Conservation (phyloP, 1,140 invertebrate species). For the Zaprionus gabonicus region DNA sequence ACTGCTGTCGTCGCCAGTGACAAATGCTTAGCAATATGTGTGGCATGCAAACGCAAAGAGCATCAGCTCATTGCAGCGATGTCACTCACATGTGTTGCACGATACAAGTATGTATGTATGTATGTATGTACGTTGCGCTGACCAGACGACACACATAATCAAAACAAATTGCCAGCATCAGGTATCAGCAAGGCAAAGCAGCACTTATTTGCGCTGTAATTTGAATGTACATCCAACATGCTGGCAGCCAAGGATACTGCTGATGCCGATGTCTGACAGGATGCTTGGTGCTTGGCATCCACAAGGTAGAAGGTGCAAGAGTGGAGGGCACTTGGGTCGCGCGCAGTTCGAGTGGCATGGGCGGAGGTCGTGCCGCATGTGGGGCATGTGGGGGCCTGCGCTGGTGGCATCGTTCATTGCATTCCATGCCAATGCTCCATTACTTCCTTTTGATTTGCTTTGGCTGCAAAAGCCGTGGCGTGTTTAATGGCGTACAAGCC, state of each 20-base stretch:
- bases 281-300: background rate
- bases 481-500: slow-evolving; percentile 59
- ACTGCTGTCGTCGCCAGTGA: no score
- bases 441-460: slow-evolving; percentile 82
- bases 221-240: background rate
- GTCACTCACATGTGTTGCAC: no score
- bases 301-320: background rate
- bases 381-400: background rate
- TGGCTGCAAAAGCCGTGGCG: slow-evolving; percentile 68
- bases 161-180: slow-evolving; percentile 4
- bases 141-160: background rate
- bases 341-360: background rate
- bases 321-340: background rate
- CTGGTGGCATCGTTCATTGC: slow-evolving; percentile 11
- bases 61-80: no score
- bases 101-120: no score
- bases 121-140: no score
- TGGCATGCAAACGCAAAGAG: no score
- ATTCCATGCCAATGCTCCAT: slow-evolving; percentile 64
- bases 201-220: slow-evolving; percentile 3
- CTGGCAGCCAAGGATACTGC: background rate
- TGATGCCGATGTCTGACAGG: background rate
- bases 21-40: no score
- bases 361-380: background rate
- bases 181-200: slow-evolving; percentile 1